Evolutionary conservation across 2,113 vertebrate species (phyloP), one percentile per base, ranked within the genome.

Genomic region (Fregata magnificens): DNA sequence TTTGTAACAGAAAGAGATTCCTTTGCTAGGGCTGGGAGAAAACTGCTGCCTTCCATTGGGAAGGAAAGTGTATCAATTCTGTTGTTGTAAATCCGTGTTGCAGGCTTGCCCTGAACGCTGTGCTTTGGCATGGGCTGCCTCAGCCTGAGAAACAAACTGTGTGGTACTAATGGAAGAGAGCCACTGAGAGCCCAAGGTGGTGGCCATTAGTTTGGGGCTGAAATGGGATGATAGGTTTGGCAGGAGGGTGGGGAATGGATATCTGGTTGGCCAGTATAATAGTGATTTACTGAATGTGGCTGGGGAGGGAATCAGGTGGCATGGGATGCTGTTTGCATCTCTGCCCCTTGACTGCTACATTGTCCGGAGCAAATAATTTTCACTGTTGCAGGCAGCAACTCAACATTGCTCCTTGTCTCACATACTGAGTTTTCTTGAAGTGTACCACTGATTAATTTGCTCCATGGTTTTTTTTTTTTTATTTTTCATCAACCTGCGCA

Each of bases 1-100:
- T 91, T 76, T 62, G 89, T 79, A 93, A 79, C 61, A 90, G 89
- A 95, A 91, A 80, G 83, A 89, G 59, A 93, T 93, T 71, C 71
- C 82, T 94, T 90, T 80, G 49, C 89, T 77, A 50, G 53, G 79
- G 69, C 63, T 81, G 87, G 82, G 66, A 82, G 78, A 80, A 95
- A 90, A 66, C 78, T 61, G 56, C 76, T 92, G 92, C 40, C 15
- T 95, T 95, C 81, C 56, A 78, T 14, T 55, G 80, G 69, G 76
- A 84, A 89, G 26, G 65, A 67, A 82, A 69, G 89, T 0, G 0
- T 56, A 79, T 82, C 36, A 45, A 22, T 63, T 63, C 32, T 5
- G 8, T 71, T 69, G 79, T 26, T 67, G 65, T 71, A 76, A 96
- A 96, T 91, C 77, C 49, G 6, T 0, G 1, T 52, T 31, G 32